Evolutionary conservation across 2,113 vertebrate genomes (phyloP).

Genomic region (Recurvirostra avosetta): DNA sequence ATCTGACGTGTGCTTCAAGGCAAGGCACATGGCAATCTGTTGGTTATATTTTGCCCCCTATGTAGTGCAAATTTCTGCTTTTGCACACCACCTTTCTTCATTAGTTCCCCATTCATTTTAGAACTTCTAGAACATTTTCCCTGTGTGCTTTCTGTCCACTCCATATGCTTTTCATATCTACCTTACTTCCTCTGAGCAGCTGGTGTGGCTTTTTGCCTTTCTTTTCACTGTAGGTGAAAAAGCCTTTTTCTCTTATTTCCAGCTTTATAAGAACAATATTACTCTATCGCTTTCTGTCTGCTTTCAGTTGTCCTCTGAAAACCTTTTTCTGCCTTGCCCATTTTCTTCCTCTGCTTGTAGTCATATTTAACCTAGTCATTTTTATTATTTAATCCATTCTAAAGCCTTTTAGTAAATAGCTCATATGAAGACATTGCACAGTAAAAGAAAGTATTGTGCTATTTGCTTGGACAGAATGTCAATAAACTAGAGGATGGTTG

Average conservation of each 20-base stretch:
- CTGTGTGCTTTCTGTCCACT: background rate
- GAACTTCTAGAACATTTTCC: background rate
- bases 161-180: background rate
- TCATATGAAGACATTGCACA: background rate
- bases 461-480: background rate
- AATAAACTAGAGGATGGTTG: background rate
- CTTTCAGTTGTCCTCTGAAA: background rate
- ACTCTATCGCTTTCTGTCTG: background rate
- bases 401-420: conserved; percentile 12
- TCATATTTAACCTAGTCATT: background rate
- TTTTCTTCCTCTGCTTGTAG: background rate
- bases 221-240: background rate
- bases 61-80: background rate
- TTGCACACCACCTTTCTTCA: background rate
- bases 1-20: background rate
- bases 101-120: background rate
- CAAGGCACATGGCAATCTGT: background rate
- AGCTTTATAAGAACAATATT: background rate
- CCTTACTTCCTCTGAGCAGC: background rate
- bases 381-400: conserved; percentile 45
- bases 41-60: background rate
- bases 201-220: background rate
- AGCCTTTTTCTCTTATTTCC: background rate
- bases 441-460: background rate
- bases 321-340: background rate